Evolutionary conservation across 1,140 invertebrate genomes (phyloP).

Genomic region (Nylanderia fulva): DNA sequence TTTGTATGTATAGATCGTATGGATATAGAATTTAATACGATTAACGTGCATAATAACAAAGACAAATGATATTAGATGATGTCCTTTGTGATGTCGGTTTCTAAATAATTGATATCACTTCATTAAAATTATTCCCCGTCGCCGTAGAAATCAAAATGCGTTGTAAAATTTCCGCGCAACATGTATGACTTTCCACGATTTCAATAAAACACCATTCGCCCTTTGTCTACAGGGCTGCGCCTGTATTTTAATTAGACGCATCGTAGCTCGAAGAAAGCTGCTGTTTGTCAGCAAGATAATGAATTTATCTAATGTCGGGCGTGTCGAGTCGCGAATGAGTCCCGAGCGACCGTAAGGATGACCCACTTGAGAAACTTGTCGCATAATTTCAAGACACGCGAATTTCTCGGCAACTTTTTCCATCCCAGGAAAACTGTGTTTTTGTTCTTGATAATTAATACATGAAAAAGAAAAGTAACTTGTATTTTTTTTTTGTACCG

Average conservation of each 20-base stretch:
- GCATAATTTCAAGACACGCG: slow-evolving; percentile 30
- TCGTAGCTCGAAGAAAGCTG: background rate
- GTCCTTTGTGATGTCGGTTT: too few relatives aligned
- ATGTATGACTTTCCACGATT: background rate
- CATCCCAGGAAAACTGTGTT: slow-evolving; percentile 3
- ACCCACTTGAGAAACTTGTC: slow-evolving; percentile 41
- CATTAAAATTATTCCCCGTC: background rate
- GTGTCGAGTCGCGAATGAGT: slow-evolving; percentile 31
- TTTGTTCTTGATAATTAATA: background rate
- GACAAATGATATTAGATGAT: too few relatives aligned
- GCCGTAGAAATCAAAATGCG: slow-evolving; percentile 3
- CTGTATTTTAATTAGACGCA: slow-evolving; percentile 44
- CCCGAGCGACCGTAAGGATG: slow-evolving; percentile 16
- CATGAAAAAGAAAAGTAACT: background rate
- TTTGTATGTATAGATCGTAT: background rate
- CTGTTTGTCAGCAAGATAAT: slow-evolving; percentile 46
- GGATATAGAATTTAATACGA: slow-evolving; percentile 31
- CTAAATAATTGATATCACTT: background rate
- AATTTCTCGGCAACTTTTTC: slow-evolving; percentile 7
- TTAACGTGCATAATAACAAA: background rate
- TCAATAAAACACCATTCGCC: background rate
- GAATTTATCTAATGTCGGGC: slow-evolving; percentile 46
- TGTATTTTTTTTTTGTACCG: background rate
- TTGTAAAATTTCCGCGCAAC: background rate
- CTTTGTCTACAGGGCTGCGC: slow-evolving; percentile 8